Conservation (phyloP, 2,888 invertebrate genomes). For the Taphrorychus bicolor region DNA sequence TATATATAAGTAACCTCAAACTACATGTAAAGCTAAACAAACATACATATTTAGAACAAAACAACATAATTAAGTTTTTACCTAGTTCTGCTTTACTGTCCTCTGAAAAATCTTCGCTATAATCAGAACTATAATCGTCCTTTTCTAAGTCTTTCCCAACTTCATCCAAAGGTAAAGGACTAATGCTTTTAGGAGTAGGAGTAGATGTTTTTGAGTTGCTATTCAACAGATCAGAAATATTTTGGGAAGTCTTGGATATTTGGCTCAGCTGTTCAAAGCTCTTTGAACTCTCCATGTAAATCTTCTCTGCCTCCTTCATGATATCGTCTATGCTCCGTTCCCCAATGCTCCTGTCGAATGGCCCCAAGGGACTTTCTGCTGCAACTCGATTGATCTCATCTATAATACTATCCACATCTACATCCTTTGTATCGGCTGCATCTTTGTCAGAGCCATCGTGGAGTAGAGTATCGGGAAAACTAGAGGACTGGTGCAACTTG, state of each 20-base stretch:
- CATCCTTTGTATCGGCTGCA: slow-evolving; percentile 58
- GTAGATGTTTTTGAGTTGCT: slow-evolving; percentile 51
- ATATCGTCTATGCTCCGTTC: slow-evolving; percentile 67
- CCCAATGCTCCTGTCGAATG: slow-evolving; percentile 58
- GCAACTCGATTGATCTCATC: slow-evolving; percentile 70
- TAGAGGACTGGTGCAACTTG: slow-evolving; percentile 49
- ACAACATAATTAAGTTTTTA: not conserved
- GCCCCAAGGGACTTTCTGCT: slow-evolving; percentile 58
- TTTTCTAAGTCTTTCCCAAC: slow-evolving; percentile 41
- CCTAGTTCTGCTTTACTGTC: slow-evolving; percentile 49
- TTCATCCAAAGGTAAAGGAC: slow-evolving; percentile 55
- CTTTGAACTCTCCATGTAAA: slow-evolving; percentile 61
- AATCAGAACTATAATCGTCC: slow-evolving; percentile 48
- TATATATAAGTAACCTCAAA: no score
- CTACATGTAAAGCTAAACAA: no score
- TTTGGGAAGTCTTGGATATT: slow-evolving; percentile 57
- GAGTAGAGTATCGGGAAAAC: slow-evolving; percentile 56
- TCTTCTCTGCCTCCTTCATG: slow-evolving; percentile 65
- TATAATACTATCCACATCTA: slow-evolving; percentile 73
- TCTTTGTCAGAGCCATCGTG: slow-evolving; percentile 49
- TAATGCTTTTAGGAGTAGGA: slow-evolving; percentile 57
- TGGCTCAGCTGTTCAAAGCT: slow-evolving; percentile 60
- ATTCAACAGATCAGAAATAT: slow-evolving; percentile 53
- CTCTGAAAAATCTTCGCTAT: slow-evolving; percentile 55
- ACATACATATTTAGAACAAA: not conserved